Base-by-base conservation (phyloP, 2,797 vertebrate genomes). In the Lutjanus argentimaculatus region DNA sequence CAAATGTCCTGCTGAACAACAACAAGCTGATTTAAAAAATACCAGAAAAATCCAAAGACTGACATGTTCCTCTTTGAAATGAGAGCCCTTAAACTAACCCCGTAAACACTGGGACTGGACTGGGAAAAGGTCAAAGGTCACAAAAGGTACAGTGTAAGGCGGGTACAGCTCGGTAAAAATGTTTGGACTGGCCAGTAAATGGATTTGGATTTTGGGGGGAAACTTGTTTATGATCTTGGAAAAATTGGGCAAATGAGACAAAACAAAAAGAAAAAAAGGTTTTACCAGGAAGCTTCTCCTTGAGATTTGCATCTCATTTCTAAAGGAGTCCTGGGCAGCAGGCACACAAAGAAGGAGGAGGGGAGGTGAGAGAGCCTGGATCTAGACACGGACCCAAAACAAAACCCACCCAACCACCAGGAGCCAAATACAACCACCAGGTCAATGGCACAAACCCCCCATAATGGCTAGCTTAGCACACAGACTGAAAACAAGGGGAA, bases 221-320 rank as follows among this genome's bases (percentile, higher is more conserved):
- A 21, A 51, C n/a, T 15, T 36, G 10, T 52, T 65, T 9, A 25
- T 49, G 46, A 57, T 7, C 76, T 77, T 52, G 53, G 61, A 67
- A 64, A 59, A 79, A n/a, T 8, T 55, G 22, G 21, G 15, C 8
- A 40, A 82, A 78, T 62, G n/a, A 72, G 67, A 69, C 6, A 2
- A 80, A 82, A 53, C 25, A 73, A 46, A n/a, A 55, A 77, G 19
- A 61, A 82, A 82, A 79, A 67, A 77, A 63, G 22, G 66, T 82
- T 91, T 92, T 91, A 92, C 81, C 87, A 92, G 91, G 86, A 90
- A 82, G 85, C 75, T 86, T 89, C 85, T 93, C 85, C 88, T 91
- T 90, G 84, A 93, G 85, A 92, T 93, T 84, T 86, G 83, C 82
- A 93, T 91, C 89, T 93, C 75, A 92, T 90, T 90, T 94, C 85